phyloP scores from a whole-genome alignment of 2,113 vertebrate species.

The Channa argus region DNA sequence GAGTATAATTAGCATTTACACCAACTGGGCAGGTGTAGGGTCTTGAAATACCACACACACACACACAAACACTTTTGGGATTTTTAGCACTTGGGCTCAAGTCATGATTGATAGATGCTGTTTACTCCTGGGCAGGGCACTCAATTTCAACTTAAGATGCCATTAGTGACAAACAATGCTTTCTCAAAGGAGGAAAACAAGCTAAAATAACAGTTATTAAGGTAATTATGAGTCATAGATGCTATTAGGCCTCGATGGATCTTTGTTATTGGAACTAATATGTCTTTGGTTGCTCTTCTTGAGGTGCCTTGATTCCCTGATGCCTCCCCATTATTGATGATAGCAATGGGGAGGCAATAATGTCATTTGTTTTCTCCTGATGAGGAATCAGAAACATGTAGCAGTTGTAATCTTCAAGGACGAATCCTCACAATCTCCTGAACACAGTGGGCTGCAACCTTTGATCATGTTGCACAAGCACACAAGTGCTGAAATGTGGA shows the following conservation, averaged over 20 bases:
- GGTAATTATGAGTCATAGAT: conserved; percentile 77
- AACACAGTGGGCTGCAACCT: too few species aligned
- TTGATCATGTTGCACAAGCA: too few species aligned
- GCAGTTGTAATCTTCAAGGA: conserved; percentile 34
- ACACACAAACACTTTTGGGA: conserved; percentile 42
- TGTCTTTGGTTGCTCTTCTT: conserved; percentile 51
- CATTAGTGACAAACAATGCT: conserved; percentile 75
- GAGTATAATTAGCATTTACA: conserved; percentile 25
- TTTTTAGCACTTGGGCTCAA: conserved; percentile 57
- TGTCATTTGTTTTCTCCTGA: not conserved
- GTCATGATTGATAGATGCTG: conserved; percentile 79
- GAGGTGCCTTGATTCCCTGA: conserved; percentile 48
- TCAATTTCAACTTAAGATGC: conserved; percentile 79
- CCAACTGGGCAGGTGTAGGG: not conserved
- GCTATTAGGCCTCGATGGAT: conserved; percentile 66
- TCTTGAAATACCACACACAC: not conserved
- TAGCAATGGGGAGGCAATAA: conserved; percentile 1
- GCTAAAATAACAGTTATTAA: conserved; percentile 75
- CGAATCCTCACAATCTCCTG: too few species aligned
- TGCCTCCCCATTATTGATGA: conserved; percentile 34
- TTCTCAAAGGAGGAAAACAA: conserved; percentile 65
- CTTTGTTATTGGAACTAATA: conserved; percentile 69
- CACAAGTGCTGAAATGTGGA: too few species aligned
- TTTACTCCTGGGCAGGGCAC: conserved; percentile 73
- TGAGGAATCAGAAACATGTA: conserved; percentile 17